phyloP scores from a whole-genome alignment of 2,888 invertebrate species.

The Ephialtes manifestator region DNA sequence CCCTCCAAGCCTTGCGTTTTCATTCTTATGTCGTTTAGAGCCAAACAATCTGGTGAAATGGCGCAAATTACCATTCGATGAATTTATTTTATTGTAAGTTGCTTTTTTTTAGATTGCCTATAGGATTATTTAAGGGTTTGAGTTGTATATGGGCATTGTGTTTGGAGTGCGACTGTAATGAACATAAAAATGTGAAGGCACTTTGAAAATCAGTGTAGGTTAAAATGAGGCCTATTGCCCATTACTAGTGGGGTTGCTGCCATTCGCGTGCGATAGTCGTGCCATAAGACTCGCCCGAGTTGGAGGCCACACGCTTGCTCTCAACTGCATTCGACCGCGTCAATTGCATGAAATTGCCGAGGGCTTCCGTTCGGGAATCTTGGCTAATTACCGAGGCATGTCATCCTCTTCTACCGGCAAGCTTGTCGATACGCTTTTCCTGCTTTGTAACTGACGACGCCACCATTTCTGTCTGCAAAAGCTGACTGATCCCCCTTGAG shows the following conservation, averaged over 20 bases:
- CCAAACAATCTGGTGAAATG: neutral
- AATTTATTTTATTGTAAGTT: neutral
- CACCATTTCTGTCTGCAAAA: neutral
- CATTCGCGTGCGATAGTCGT: constrained; percentile 46
- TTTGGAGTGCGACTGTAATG: neutral
- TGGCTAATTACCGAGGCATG: constrained; percentile 75
- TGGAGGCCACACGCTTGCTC: constrained; percentile 57
- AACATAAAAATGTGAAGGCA: neutral
- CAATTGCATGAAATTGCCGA: constrained; percentile 76
- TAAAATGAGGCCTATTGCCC: neutral
- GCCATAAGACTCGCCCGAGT: constrained; percentile 67
- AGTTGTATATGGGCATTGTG: neutral
- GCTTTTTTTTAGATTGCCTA: neutral
- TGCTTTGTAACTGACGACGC: constrained; percentile 8
- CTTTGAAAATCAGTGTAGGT: neutral
- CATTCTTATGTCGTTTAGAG: neutral
- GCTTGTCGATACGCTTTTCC: constrained; percentile 22
- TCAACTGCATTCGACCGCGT: constrained; percentile 67
- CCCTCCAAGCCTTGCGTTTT: neutral
- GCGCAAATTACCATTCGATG: neutral
- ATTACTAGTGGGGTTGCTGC: constrained; percentile 17
- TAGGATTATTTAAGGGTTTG: neutral
- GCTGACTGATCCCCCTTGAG: constrained; percentile 1
- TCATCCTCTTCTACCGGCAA: constrained; percentile 9
- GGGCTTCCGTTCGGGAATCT: constrained; percentile 74